Evolutionary conservation across 2,797 vertebrate genomes (phyloP).

Genomic region (Trachurus trachurus): DNA sequence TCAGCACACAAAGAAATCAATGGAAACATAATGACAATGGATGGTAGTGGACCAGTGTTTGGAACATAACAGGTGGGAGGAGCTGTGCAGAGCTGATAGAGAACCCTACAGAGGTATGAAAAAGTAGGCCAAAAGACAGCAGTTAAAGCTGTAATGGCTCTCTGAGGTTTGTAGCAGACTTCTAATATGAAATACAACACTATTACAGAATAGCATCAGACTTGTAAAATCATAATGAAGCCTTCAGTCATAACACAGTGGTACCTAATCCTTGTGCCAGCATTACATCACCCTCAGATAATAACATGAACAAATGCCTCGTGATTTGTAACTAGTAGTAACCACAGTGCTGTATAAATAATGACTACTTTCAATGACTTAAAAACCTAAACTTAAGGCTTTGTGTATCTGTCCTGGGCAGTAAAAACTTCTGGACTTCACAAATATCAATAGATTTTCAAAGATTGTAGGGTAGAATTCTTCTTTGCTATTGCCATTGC

Average conservation of each 20-base stretch:
- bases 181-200: conserved; percentile 18
- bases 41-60: conserved; percentile 48
- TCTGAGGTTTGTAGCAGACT: conserved; percentile 27
- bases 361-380: background rate
- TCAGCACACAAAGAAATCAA: conserved; percentile 63
- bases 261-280: conserved; percentile 19
- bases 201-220: background rate
- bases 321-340: background rate
- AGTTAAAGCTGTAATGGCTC: conserved; percentile 35
- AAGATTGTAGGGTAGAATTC: background rate
- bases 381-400: background rate
- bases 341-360: background rate
- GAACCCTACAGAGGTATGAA: conserved; percentile 44
- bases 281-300: conserved; percentile 8
- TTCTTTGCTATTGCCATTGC: background rate
- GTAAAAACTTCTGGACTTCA: background rate
- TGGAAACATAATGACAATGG: conserved; percentile 64
- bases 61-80: conserved; percentile 62
- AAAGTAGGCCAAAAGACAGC: conserved; percentile 67
- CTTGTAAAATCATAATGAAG: conserved; percentile 12
- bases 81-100: conserved; percentile 51
- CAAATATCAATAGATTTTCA: background rate
- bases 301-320: conserved; percentile 4
- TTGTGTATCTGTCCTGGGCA: background rate
- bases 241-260: conserved; percentile 9